phyloP scores from a whole-genome alignment of 2,888 invertebrate genomes.

The Sylvicola cinctus region DNA sequence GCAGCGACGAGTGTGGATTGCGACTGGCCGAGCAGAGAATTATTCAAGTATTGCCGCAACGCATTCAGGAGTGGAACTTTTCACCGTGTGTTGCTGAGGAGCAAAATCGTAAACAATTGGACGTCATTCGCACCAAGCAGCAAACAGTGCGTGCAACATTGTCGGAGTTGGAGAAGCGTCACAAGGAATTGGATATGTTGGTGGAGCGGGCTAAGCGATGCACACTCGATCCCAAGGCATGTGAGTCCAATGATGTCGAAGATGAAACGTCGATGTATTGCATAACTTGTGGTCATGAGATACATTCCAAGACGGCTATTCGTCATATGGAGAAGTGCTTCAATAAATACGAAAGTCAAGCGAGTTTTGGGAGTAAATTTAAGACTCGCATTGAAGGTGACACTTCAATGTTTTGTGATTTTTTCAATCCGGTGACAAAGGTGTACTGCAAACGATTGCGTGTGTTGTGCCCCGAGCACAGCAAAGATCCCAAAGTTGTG shows the following conservation, averaged over 20 bases:
- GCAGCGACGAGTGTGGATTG: slow-evolving; percentile 79
- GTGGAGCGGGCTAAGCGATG: slow-evolving; percentile 59
- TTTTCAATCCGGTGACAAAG: slow-evolving; percentile 66
- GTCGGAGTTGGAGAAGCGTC: slow-evolving; percentile 58
- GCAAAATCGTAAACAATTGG: slow-evolving; percentile 45
- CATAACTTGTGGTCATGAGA: slow-evolving; percentile 92
- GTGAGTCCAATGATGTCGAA: slow-evolving; percentile 34
- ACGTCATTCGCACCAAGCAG: slow-evolving; percentile 59
- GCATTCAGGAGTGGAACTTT: slow-evolving; percentile 85
- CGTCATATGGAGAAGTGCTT: slow-evolving; percentile 98
- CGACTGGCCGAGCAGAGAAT: slow-evolving; percentile 70
- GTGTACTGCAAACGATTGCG: slow-evolving; percentile 92
- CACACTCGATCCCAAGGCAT: slow-evolving; percentile 36
- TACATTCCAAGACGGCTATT: slow-evolving; percentile 75
- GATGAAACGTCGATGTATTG: slow-evolving; percentile 70
- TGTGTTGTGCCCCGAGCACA: slow-evolving; percentile 94
- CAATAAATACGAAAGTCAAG: slow-evolving; percentile 91
- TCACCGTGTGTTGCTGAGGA: slow-evolving; percentile 75
- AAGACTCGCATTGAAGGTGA: slow-evolving; percentile 87
- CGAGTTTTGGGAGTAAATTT: slow-evolving; percentile 87
- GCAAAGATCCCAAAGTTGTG: slow-evolving; percentile 77
- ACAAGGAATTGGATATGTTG: slow-evolving; percentile 56
- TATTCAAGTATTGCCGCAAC: slow-evolving; percentile 67
- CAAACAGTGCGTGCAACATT: slow-evolving; percentile 56
- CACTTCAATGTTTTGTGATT: slow-evolving; percentile 89